Conservation (phyloP, 1,140 invertebrate species). For the Leptinotarsa texana region DNA sequence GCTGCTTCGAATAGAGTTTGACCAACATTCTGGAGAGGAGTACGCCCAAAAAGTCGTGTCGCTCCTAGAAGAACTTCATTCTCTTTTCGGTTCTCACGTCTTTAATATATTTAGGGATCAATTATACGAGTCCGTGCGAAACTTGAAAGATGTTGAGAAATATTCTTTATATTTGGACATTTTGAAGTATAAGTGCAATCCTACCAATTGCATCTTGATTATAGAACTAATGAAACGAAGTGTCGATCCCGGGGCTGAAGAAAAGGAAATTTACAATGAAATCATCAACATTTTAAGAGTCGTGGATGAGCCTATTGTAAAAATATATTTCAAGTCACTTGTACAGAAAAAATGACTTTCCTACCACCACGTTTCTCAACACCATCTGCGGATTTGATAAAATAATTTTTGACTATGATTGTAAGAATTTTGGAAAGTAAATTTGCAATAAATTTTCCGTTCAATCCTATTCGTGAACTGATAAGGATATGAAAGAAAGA, state of each 20-base stretch:
- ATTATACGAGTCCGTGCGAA: not conserved
- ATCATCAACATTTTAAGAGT: not conserved
- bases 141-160: not conserved
- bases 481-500: too few species aligned
- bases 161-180: conserved; percentile 10
- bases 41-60: not conserved
- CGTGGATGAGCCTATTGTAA: not conserved
- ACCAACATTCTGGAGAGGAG: not conserved
- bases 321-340: not conserved
- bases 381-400: too few species aligned
- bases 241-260: not conserved
- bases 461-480: too few species aligned
- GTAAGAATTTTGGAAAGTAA: too few species aligned
- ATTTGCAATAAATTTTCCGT: too few species aligned
- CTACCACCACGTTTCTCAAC: too few species aligned
- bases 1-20: not conserved
- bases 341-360: too few species aligned
- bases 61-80: conserved; percentile 19
- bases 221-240: not conserved
- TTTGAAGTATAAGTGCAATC: conserved; percentile 6
- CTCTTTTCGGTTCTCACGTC: not conserved
- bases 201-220: conserved; percentile 8
- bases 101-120: conserved; percentile 5
- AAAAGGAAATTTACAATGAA: not conserved
- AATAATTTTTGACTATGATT: too few species aligned